Evolutionary conservation across 2,797 vertebrate species (phyloP).

Genomic region (Acanthurus lineatus): DNA sequence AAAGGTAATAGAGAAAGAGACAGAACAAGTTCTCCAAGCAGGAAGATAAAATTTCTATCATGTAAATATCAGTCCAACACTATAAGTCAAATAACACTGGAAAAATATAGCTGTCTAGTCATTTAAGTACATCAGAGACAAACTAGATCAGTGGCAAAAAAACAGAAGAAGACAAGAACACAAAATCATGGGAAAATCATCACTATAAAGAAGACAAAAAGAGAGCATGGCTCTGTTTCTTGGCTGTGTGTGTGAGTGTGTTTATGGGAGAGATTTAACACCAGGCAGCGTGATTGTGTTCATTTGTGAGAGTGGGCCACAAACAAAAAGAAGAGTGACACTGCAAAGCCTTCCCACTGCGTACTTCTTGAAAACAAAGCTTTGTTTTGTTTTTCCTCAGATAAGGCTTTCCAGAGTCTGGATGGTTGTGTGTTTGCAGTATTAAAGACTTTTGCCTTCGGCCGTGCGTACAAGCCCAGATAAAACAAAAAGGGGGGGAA

Average conservation of each 20-base stretch:
- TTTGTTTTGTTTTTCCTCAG: slow-evolving; percentile 61
- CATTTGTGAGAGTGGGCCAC: slow-evolving; percentile 26
- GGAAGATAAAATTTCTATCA: not conserved
- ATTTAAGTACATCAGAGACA: not conserved
- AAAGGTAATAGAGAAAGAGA: no score
- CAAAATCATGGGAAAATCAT: not conserved
- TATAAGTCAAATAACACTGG: not conserved
- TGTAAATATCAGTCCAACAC: not conserved
- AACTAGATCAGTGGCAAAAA: not conserved
- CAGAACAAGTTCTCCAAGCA: not conserved
- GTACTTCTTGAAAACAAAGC: slow-evolving; percentile 52
- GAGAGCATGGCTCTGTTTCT: not conserved
- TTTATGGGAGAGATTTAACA: slow-evolving; percentile 23
- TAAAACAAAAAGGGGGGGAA: slow-evolving; percentile 1
- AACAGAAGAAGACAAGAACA: not conserved
- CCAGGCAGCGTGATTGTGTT: slow-evolving; percentile 5
- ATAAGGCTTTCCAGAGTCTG: slow-evolving; percentile 52
- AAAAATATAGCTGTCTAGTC: not conserved
- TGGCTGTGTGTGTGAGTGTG: not conserved
- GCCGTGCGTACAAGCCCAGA: slow-evolving; percentile 32
- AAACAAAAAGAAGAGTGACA: slow-evolving; percentile 37
- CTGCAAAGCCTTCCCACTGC: slow-evolving; percentile 36
- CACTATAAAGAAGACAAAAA: not conserved
- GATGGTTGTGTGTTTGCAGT: slow-evolving; percentile 51
- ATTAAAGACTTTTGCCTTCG: slow-evolving; percentile 61